Conservation (phyloP, 2,888 invertebrate genomes). For the Monopis laevigella region DNA sequence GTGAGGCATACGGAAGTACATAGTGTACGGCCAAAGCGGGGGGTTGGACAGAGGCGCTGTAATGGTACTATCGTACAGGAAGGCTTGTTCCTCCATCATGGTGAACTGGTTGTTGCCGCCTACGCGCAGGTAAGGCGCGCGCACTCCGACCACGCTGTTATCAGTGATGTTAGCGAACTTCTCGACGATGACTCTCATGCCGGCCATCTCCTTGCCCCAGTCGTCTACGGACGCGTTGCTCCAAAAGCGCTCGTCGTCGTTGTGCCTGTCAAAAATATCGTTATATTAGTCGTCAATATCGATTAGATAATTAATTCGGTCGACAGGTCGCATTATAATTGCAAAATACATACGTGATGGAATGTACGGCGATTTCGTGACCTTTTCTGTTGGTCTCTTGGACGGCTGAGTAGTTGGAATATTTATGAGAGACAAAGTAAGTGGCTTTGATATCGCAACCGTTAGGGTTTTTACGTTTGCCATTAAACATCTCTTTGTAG, state of each 20-base stretch:
- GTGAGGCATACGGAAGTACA: slow-evolving; percentile 97
- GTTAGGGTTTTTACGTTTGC: slow-evolving; percentile 90
- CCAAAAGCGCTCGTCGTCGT: slow-evolving; percentile 92
- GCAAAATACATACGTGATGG: slow-evolving; percentile 83
- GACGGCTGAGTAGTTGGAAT: slow-evolving; percentile 92
- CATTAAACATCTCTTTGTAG: slow-evolving; percentile 92
- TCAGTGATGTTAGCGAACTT: slow-evolving; percentile 91
- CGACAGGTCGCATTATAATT: not conserved
- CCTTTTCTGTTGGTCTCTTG: slow-evolving; percentile 92
- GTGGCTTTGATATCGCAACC: slow-evolving; percentile 94
- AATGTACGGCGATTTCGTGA: slow-evolving; percentile 93
- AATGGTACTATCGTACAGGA: slow-evolving; percentile 95
- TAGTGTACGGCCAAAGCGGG: slow-evolving; percentile 97
- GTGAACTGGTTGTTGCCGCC: slow-evolving; percentile 97
- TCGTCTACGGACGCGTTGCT: slow-evolving; percentile 91
- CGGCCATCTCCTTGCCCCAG: slow-evolving; percentile 96
- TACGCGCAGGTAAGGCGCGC: slow-evolving; percentile 89
- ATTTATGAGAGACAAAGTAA: slow-evolving; percentile 93
- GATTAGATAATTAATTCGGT: not conserved
- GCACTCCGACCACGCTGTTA: slow-evolving; percentile 90
- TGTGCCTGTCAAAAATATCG: slow-evolving; percentile 71
- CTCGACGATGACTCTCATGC: slow-evolving; percentile 90
- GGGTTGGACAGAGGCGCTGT: slow-evolving; percentile 91
- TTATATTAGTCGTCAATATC: not conserved
- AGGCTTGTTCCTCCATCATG: slow-evolving; percentile 97